Evolutionary conservation across 1,140 invertebrate species (phyloP), one percentile per base, ranked within the genome.

Genomic region (Rhopalosiphum padi): DNA sequence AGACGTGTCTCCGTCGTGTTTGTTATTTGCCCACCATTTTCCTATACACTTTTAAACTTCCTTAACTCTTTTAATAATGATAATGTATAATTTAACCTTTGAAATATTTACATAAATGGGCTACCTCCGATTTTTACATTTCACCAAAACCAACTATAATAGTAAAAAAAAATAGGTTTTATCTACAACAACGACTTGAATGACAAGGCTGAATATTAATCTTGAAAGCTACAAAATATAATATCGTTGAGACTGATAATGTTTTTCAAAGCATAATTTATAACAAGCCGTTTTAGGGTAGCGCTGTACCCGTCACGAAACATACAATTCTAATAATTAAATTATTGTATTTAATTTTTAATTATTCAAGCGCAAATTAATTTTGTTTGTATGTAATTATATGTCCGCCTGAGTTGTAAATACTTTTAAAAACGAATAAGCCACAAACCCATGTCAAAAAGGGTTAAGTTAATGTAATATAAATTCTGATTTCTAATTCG

Each of bases 271-370:
- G 30, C 60, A 30, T 68, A 30, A 77, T 77, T 77, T 77, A 77
- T n/a, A n/a, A n/a, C 15, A 18, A 77, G 30, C 60, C 15, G 15
- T 35, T 77, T 4, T n/a, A 18, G 60, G n/a, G n/a, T 77, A 68
- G 11, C n/a, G n/a, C 18, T n/a, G 6, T n/a, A 77, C 15, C 60
- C 60, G 60, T 77, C 60, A 77, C 60, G 60, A 77, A 77, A 77
- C 60, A 77, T 60, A 30, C 60, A 77, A n/a, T 77, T 77, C 60
- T 77, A n/a, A 77, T 77, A 77, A 77, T n/a, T 77, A 77, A 68
- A 68, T 68, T 77, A 77, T 77, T 77, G 60, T 77, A 77, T 77
- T 68, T 77, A 77, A 77, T 77, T 77, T 77, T 77, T 77, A 77
- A 77, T 77, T 77, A 77, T 77, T 77, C 60, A 77, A 77, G n/a